Percentiles rank a stretch among this genome's conserved stretches.
These are phyloP conservation scores for Proteles cristata DNA, from an alignment of 2,113 vertebrate genomes.

Conservation along the genomic window DNA sequence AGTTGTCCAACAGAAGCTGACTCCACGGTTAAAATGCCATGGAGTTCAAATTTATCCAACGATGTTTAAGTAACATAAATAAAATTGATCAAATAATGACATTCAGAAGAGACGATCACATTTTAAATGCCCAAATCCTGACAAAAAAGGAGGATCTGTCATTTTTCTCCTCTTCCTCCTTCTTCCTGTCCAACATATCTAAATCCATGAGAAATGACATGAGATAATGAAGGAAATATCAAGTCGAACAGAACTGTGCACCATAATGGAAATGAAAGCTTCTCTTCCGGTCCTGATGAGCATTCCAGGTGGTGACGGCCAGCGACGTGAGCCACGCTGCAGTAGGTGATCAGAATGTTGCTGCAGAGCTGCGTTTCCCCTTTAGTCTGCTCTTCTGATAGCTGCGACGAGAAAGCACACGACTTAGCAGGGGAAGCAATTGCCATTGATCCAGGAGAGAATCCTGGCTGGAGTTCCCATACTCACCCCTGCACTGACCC, in stretches of 20 bases:
- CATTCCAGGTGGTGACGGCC: conserved; percentile 73
- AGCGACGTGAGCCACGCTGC: conserved; percentile 77
- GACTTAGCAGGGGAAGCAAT: conserved; percentile 13
- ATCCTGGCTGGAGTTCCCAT: not conserved
- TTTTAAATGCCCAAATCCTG: conserved; percentile 71
- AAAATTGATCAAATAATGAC: conserved; percentile 71
- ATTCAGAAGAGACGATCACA: conserved; percentile 75
- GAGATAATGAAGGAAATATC: conserved; percentile 80
- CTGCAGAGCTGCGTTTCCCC: conserved; percentile 79
- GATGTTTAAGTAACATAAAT: conserved; percentile 71
- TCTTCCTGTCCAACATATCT: conserved; percentile 78
- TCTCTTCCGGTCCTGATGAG: conserved; percentile 78
- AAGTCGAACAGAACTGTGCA: conserved; percentile 73
- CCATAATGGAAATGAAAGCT: conserved; percentile 65
- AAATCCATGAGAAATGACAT: conserved; percentile 73
- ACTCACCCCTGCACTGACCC: not conserved
- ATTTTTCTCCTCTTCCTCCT: conserved; percentile 73
- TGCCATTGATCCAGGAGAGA: not conserved
- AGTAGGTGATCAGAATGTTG: conserved; percentile 83
- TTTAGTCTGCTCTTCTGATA: conserved; percentile 86
- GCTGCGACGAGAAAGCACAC: conserved; percentile 85
- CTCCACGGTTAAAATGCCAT: conserved; percentile 76
- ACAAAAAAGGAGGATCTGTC: conserved; percentile 67
- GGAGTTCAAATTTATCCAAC: conserved; percentile 65
- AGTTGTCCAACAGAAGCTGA: conserved; percentile 76